Evolutionary conservation across 2,113 vertebrate genomes (phyloP), one percentile per base, ranked within the genome.

Genomic region (Crotophaga sulcirostris): DNA sequence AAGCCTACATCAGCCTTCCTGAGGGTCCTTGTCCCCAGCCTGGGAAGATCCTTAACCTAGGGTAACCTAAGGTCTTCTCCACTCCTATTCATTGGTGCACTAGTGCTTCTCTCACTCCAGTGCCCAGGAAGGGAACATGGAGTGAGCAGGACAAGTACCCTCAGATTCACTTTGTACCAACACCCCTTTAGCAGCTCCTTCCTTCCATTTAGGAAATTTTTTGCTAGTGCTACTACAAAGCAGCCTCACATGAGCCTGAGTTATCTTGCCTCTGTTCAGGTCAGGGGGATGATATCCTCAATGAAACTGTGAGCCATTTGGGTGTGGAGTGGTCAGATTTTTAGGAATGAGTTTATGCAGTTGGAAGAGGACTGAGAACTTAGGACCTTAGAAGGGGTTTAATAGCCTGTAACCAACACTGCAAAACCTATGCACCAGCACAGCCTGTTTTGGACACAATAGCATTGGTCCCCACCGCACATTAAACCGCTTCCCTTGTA

Each of bases 361-460:
- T 40, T 3, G 2, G 62, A 58, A 82, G 16, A 79, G 28, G 25
- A 73, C 21, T 45, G 63, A 45, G 14, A 69, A 58, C 23, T 79
- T 90, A 38, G 3, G 13, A 72, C 31, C n/a, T 74, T n/a, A 24
- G 40, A 76, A 40, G 25, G 47, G 42, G 38, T 90, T 94, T 93
- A 94, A 97, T 42, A 92, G 85, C 51, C 85, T 95, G 79, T 93
- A 93, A 96, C 88, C 70, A 92, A 80, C 44, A 29, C 11, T 88
- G 42, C 40, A 79, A 87, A 96, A 76, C n/a, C 58, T 66, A 76
- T 91, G 92, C 90, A 82, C 16, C 31, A 88, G 96, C 94, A 93
- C 95, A 90, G 33, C 40, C 51, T 95, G 88, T 91, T 85, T 52
- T 23, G 42, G 42, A 74, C 26, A 28, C 0, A 82, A 72, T 28